Base-by-base conservation (phyloP, 2,797 vertebrate species). In the Takifugu rubripes region DNA sequence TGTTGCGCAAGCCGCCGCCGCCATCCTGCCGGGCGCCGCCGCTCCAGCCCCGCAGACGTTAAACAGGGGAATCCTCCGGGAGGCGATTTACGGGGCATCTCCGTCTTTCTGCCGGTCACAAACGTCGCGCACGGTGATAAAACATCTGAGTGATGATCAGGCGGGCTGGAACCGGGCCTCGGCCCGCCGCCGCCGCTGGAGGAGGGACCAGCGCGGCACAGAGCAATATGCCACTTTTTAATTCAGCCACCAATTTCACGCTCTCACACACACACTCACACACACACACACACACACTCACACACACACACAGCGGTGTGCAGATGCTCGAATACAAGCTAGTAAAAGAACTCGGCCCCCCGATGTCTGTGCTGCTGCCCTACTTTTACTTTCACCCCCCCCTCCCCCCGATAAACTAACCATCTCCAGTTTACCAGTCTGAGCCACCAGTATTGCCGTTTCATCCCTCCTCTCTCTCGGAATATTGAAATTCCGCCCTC, bases 161-260 rank as follows among this genome's bases (percentile, higher is more conserved):
- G 2, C 66, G 53, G 55, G 25, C 61, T 44, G 66, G 51, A 56
- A 66, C 62, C 46, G 61, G 54, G 64, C 57, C 80, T 67, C 25
- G 40, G 65, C 75, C 77, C 78, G 72, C 59, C 56, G 78, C 75
- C 59, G 69, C 79, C 84, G 61, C 67, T 43, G 59, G 70, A 72
- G 66, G 77, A 69, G 43, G 58, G 75, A 54, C 66, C 27, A 53
- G 53, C 5, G 9, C 1, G 36, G 65, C 58, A 16, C 24, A 6
- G 44, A 17, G 56, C 51, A 29, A 67, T 36, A 25, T 58, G 74
- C 54, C 60, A 52, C 56, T 62, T 77, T 73, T 81, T 79, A 81
- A 83, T 84, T 81, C 78, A 80, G 15, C 63, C 72, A 48, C 78
- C 80, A 76, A 82, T 85, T 82, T 85, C 83, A 81, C 61, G 76